These are phyloP conservation scores for Rhinophrynus dorsalis DNA, from an alignment of 2,797 vertebrate species.

Conservation along the genomic window DNA sequence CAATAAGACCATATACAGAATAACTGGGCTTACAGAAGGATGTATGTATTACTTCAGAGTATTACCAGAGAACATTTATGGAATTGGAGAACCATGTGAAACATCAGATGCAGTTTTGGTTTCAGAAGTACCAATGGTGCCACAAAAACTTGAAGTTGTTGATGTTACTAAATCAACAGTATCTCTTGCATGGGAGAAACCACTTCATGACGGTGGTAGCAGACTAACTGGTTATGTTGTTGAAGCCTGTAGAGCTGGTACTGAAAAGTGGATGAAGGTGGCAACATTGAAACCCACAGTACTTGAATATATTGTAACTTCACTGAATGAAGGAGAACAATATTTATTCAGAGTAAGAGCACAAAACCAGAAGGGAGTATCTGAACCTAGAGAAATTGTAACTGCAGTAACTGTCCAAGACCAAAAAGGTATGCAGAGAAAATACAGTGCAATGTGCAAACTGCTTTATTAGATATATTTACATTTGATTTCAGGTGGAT, in stretches of 20 bases:
- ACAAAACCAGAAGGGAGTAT: slow-evolving; percentile 89
- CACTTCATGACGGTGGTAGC: slow-evolving; percentile 93
- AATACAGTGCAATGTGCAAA: neutral
- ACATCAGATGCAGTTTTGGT: slow-evolving; percentile 86
- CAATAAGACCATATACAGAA: slow-evolving; percentile 90
- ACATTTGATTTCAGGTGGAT: neutral
- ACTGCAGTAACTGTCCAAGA: slow-evolving; percentile 90
- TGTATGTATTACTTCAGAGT: slow-evolving; percentile 96
- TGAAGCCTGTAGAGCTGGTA: slow-evolving; percentile 92
- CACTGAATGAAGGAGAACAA: slow-evolving; percentile 94
- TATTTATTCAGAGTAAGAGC: slow-evolving; percentile 93
- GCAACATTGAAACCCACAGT: slow-evolving; percentile 86
- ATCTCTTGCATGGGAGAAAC: slow-evolving; percentile 92
- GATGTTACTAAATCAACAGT: slow-evolving; percentile 92
- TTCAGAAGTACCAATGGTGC: slow-evolving; percentile 91
- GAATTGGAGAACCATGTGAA: slow-evolving; percentile 90
- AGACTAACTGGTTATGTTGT: slow-evolving; percentile 89
- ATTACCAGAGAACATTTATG: slow-evolving; percentile 96
- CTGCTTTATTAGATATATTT: neutral
- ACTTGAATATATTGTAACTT: slow-evolving; percentile 87
- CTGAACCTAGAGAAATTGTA: slow-evolving; percentile 89
- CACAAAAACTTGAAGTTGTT: slow-evolving; percentile 87
- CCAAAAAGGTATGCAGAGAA: slow-evolving; percentile 80
- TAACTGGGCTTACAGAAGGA: slow-evolving; percentile 88
- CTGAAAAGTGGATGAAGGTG: slow-evolving; percentile 97